Percentiles rank a stretch among this genome's conserved stretches.
Evolutionary conservation across 1,140 invertebrate species (phyloP).

Genomic region (Parapsyche elsis): DNA sequence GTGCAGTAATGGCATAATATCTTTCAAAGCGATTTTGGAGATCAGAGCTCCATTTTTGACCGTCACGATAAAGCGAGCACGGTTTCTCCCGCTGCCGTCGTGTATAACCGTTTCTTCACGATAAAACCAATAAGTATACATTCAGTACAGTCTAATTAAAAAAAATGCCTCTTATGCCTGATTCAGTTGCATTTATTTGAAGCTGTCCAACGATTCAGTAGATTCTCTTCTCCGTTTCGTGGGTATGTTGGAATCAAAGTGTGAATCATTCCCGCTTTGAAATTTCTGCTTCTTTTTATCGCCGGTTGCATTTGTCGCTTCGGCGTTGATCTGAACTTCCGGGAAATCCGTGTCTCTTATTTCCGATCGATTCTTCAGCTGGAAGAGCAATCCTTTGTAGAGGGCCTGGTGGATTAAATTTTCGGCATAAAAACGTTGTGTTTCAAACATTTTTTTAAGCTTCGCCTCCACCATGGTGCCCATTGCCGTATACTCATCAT

Average conservation of each 20-base stretch:
- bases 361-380: slow-evolving; percentile 42
- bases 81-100: no score
- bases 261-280: background rate
- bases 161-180: no score
- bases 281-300: background rate
- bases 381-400: slow-evolving; percentile 52
- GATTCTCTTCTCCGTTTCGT: slow-evolving; percentile 7
- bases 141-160: no score
- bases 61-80: no score
- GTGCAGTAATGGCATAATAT: no score
- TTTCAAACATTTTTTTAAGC: slow-evolving; percentile 53
- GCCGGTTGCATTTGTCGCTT: background rate
- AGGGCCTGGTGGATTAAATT: slow-evolving; percentile 54
- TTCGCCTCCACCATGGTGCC: slow-evolving; percentile 53
- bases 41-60: no score
- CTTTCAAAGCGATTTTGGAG: no score
- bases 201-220: background rate
- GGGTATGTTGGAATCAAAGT: background rate
- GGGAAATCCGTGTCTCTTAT: slow-evolving; percentile 49
- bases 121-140: background rate
- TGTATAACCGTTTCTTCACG: no score
- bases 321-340: background rate
- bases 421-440: slow-evolving; percentile 53
- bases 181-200: slow-evolving; percentile 23
- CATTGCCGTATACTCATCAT: slow-evolving; percentile 55